Base-by-base conservation (phyloP, 2,113 vertebrate genomes). In the Lophius piscatorius region DNA sequence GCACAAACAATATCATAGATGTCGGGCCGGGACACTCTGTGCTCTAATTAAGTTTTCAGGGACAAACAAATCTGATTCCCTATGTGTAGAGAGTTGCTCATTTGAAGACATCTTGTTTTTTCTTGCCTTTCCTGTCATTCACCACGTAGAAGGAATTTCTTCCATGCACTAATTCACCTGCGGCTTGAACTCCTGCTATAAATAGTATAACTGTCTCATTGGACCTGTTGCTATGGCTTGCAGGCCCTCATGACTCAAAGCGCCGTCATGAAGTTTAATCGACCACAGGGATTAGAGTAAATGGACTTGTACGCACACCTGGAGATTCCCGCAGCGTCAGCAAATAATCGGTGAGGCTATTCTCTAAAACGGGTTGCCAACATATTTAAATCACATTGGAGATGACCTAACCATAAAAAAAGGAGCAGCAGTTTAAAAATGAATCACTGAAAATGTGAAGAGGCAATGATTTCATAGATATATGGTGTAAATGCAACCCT, bases 161-260 rank as follows among this genome's bases (percentile, higher is more conserved):
- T 68, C 71, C 52, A 38, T 44, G 50, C 34, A 14, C 34, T 54
- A 55, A 74, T 78, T 69, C 68, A 83, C 70, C 81, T 87, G 74
- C 69, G 68, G 69, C 55, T 58, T 74, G 26, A 78, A 78, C 60
- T 62, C 51, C 70, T 42, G 58, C 80, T 86, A 82, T 82, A 80
- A 86, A 85, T 81, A 86, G 71, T 73, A 44, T 6, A 24, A 38
- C 56, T 26, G 69, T 62, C 73, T 72, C 68, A 33, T 16, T 31
- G 66, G 78, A 83, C 68, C 78, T 76, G 87, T 90, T 84, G 80
- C 84, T 60, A 78, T 76, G 81, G 76, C 63, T 74, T 46, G 34
- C 60, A 71, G 67, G 45, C 42, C 39, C 34, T 5, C 47, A 42
- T 8, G 13, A 40, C 36, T 45, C 50, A 2, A 44, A 64, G 34